Base-by-base conservation (phyloP, 2,888 invertebrate genomes). In the Carabus problematicus region DNA sequence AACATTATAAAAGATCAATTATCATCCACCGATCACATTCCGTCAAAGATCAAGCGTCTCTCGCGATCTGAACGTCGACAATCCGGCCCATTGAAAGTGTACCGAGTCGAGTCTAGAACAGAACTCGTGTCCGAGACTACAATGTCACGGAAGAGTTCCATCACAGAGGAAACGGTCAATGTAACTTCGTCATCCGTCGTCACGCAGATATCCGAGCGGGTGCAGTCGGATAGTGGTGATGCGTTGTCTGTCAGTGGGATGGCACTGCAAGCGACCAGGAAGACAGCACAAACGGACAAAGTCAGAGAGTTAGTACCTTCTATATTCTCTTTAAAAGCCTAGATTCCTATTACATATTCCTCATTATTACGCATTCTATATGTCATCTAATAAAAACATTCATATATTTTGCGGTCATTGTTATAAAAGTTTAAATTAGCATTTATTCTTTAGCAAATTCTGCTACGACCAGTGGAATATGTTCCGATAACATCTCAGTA, bases 1-100 rank as follows among this genome's bases (percentile, higher is more conserved):
- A 84, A 85, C 72, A 80, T 85, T 79, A 84, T 86, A 43, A 85
- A 85, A 77, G 82, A 83, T 47, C 84, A 85, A 74, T 79, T 86
- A 76, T 64, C 70, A 78, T 77, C 79, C 7, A 84, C 84, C 8
- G 83, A 83, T 71, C 83, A 83, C 70, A 83, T 84, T 75, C 75
- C 84, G 45, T 80, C 83, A 1, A 85, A 84, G 75, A 77, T 85
- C 45, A 85, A 84, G 74, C 77, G 83, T 66, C 81, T 80, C 49
- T 81, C 82, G 0, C 81, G 82, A 18, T 79, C 79, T 71, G 81
- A 82, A 71, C 76, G 82, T 7, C 77, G 82, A 68, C 75, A 79
- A 45, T 82, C 82, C 1, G 85, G 85, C 0, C 85, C 86, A 1
- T 79, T 86, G 77, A 85, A 84, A 73, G 85, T 85, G 39, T 83